Percentiles rank a stretch among this genome's conserved stretches.
Evolutionary conservation across 2,113 vertebrate species (phyloP).

Genomic region (Chaetorhynchus papuensis): DNA sequence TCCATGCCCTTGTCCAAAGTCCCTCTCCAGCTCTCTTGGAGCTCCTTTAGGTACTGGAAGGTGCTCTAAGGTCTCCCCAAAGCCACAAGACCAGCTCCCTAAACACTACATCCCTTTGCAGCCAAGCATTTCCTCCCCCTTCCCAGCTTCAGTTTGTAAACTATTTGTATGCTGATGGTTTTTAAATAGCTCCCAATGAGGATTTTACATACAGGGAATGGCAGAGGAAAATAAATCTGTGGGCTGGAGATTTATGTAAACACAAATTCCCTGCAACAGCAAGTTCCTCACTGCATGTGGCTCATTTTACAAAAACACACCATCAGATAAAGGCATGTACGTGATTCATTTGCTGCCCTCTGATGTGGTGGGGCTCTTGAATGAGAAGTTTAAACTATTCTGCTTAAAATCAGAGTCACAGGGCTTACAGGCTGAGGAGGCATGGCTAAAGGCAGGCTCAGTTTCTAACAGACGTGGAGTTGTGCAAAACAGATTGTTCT

Average conservation of each 20-base stretch:
- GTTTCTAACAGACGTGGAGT: not conserved
- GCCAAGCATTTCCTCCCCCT: not conserved
- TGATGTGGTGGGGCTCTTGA: constrained; percentile 28
- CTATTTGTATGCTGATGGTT: constrained; percentile 4
- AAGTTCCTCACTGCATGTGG: constrained; percentile 34
- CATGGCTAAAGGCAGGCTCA: not conserved
- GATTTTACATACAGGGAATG: constrained; percentile 7
- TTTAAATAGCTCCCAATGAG: constrained; percentile 52
- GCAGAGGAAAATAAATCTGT: not conserved
- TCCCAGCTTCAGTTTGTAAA: not conserved
- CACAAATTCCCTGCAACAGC: constrained; percentile 46
- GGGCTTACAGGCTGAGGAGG: not conserved
- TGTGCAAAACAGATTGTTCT: not conserved
- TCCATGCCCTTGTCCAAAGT: not conserved
- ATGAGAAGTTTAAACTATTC: not conserved
- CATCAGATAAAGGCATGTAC: constrained; percentile 46
- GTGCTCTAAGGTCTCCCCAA: not conserved
- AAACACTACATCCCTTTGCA: not conserved
- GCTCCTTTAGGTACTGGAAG: not conserved
- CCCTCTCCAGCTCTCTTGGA: not conserved
- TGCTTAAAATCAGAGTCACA: not conserved
- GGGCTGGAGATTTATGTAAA: constrained; percentile 47
- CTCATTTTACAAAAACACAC: constrained; percentile 47
- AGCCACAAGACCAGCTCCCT: not conserved
- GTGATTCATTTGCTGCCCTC: constrained; percentile 32